phyloP scores from a whole-genome alignment of 1,140 invertebrate genomes.

The Samia ricini region DNA sequence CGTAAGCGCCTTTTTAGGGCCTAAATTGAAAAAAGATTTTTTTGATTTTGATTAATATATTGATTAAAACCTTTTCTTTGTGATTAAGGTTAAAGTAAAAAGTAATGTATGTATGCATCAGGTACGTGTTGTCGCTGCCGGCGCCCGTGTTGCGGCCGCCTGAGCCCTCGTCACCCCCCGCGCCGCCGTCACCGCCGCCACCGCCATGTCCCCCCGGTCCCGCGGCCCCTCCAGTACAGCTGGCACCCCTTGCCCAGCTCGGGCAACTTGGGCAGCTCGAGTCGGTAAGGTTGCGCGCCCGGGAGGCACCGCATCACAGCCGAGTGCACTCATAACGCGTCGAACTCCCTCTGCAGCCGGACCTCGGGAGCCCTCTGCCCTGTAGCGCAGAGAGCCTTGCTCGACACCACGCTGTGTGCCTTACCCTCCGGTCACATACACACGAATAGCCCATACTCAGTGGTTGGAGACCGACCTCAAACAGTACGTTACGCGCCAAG shows the following conservation, averaged over 20 bases:
- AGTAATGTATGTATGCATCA: constrained; percentile 34
- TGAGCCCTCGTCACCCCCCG: constrained; percentile 59
- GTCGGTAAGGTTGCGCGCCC: neutral
- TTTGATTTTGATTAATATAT: too few species aligned
- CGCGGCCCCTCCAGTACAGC: constrained; percentile 22
- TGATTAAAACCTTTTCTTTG: too few species aligned
- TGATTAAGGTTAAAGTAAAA: too few species aligned
- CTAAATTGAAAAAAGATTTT: too few species aligned
- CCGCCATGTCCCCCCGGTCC: constrained; percentile 34
- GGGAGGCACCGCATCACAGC: neutral
- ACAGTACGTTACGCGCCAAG: too few species aligned
- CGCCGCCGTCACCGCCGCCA: constrained; percentile 76
- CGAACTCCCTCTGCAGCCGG: neutral
- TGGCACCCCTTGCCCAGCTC: neutral
- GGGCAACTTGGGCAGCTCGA: neutral
- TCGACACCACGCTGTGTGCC: too few species aligned
- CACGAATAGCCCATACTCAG: too few species aligned
- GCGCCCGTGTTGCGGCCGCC: constrained; percentile 72
- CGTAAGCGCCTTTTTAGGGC: too few species aligned
- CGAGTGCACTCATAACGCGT: neutral
- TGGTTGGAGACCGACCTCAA: too few species aligned
- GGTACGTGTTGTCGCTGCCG: constrained; percentile 64
- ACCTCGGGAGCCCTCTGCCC: neutral
- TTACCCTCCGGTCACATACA: too few species aligned
- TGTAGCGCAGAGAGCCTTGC: constrained; percentile 14